Conservation (phyloP, 2,888 invertebrate genomes). For the Octodonta nipae region DNA sequence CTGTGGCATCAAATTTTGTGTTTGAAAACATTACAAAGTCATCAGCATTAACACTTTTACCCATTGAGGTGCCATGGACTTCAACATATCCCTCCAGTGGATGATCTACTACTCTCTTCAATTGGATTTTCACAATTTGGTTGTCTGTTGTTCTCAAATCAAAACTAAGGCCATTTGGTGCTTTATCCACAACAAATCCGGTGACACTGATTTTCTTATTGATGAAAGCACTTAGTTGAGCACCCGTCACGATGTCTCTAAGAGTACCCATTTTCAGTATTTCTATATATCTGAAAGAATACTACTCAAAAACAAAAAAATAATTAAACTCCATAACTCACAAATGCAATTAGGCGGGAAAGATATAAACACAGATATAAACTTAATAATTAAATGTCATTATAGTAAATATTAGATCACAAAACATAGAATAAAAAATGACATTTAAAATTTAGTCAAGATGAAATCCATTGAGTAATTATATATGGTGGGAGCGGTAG, state of each 20-base stretch:
- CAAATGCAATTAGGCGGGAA: too few relatives aligned
- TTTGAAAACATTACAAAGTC: conserved; percentile 21
- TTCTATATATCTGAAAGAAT: too few relatives aligned
- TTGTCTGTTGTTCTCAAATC: conserved; percentile 28
- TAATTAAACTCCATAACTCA: too few relatives aligned
- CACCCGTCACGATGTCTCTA: conserved; percentile 30
- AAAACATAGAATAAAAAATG: too few relatives aligned
- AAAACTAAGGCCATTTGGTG: conserved; percentile 26
- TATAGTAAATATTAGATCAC: too few relatives aligned
- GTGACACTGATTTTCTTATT: conserved; percentile 27
- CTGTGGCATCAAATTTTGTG: conserved; percentile 21
- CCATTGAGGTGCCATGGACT: conserved; percentile 25
- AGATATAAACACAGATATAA: too few relatives aligned
- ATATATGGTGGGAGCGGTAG: too few relatives aligned
- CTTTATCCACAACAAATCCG: conserved; percentile 25
- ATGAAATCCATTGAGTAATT: too few relatives aligned
- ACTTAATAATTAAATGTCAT: too few relatives aligned
- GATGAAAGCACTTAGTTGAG: conserved; percentile 21
- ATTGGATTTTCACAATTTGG: conserved; percentile 24
- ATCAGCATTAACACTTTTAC: conserved; percentile 19
- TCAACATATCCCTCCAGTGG: conserved; percentile 29
- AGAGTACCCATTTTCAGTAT: not conserved
- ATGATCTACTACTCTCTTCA: conserved; percentile 24
- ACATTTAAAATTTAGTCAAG: too few relatives aligned
- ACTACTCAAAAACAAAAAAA: too few relatives aligned